Base-by-base conservation (phyloP, 2,797 vertebrate genomes). In the Arctocebus calabarensis region DNA sequence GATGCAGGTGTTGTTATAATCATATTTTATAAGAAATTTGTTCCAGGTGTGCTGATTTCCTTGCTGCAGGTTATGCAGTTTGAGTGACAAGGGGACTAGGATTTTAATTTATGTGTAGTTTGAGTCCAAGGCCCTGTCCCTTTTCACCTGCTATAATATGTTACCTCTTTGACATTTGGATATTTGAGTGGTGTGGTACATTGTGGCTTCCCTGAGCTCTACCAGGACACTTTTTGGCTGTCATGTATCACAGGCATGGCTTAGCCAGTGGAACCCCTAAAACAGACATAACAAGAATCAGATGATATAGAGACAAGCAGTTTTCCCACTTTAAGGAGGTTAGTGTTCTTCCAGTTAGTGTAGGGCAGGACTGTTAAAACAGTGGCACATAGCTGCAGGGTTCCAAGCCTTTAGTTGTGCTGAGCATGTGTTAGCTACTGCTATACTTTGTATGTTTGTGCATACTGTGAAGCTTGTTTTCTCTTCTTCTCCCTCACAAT, bases 391-490 rank as follows among this genome's bases (percentile, higher is more conserved):
- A 57, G 59, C 64, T 45, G 22, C 70, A 74, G 14, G 61, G 25
- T 23, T 40, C 25, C 45, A 27, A 57, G 34, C 25, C 34, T 88
- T 32, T 48, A 6, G 20, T 8, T 40, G 17, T 27, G 23, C 2
- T 48, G 68, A 14, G 2, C 83, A 3, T 3, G 1, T 16, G 3
- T 87, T 70, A 5, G 3, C 70, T 79, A 13, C 29, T 82, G 45
- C 94, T 91, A 40, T 34, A 71, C 96, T 94, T 96, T 52, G 37
- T 7, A 2, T 55, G 59, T 88, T 43, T 79, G 62, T n/a, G 66
- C 81, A 75, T 88, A 66, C 92, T 89, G 27, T 82, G 92, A 95
- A 13, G 64, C n/a, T 91, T 88, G 88, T 19, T 78, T 88, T 97
- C 84, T 59, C 91, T 96, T 70, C 92, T 59, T 97, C 78, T 98